phyloP scores from a whole-genome alignment of 2,888 invertebrate species.

The Drosophila suboccidentalis region DNA sequence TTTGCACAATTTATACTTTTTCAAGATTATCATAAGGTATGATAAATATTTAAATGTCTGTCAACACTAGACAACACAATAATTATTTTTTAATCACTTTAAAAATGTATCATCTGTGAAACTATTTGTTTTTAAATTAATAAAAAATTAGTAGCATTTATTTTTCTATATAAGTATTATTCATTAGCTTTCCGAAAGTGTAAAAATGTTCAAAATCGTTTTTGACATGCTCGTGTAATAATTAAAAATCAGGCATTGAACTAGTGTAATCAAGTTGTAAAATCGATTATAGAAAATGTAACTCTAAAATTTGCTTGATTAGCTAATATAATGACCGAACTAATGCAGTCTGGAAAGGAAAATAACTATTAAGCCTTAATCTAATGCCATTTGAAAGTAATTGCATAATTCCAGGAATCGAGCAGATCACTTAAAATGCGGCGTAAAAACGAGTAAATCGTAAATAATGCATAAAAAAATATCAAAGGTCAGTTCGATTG shows the following conservation, averaged over 20 bases:
- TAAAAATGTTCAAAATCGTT: not conserved
- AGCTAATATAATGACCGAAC: conserved; percentile 1
- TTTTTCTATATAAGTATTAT: no score
- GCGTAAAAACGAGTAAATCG: not conserved
- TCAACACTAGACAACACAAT: no score
- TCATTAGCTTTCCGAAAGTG: no score
- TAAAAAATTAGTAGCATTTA: no score
- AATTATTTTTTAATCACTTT: no score
- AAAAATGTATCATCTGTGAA: no score
- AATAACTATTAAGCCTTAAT: conserved; percentile 9
- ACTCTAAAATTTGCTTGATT: not conserved
- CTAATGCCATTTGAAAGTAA: conserved; percentile 45
- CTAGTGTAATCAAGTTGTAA: not conserved
- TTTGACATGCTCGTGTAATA: not conserved
- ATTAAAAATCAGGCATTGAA: not conserved
- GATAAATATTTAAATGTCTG: not conserved
- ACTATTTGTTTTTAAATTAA: no score
- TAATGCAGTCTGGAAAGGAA: not conserved
- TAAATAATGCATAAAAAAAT: conserved; percentile 10
- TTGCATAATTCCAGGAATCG: conserved; percentile 29
- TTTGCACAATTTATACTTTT: no score
- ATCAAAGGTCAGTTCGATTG: conserved; percentile 21
- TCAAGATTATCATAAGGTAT: not conserved
- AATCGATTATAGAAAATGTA: conserved; percentile 3
- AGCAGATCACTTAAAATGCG: conserved; percentile 25